These are phyloP conservation scores for Silurus aristotelis DNA, from an alignment of 2,797 vertebrate genomes.

Conservation along the genomic window DNA sequence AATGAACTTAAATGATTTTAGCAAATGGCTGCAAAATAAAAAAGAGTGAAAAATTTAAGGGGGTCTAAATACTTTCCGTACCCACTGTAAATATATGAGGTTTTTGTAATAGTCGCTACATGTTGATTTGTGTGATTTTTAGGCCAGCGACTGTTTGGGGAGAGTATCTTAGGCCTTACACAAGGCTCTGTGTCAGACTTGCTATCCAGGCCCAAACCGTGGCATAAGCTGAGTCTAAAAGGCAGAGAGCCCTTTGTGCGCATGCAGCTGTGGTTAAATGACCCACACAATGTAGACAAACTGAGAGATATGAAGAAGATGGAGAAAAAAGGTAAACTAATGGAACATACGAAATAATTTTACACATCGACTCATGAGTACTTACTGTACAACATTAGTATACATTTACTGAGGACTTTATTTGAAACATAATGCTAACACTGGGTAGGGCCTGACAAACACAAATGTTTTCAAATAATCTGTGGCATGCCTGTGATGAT, in stretches of 20 bases:
- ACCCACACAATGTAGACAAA: conserved; percentile 94
- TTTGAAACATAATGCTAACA: not conserved
- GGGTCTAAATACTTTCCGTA: too few species aligned
- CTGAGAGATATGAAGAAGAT: conserved; percentile 96
- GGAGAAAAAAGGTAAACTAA: conserved; percentile 91
- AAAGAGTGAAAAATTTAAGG: too few species aligned
- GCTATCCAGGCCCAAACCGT: conserved; percentile 94
- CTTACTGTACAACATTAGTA: not conserved
- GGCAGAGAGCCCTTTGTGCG: conserved; percentile 97
- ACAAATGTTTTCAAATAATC: too few species aligned
- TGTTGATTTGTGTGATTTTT: conserved; percentile 42
- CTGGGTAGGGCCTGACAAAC: not conserved
- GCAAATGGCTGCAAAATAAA: too few species aligned
- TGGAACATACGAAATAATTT: not conserved
- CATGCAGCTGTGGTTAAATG: conserved; percentile 98
- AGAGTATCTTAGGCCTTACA: conserved; percentile 95
- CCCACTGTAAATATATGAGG: not conserved
- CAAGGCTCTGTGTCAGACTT: conserved; percentile 98
- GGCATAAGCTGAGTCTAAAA: conserved; percentile 98
- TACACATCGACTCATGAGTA: not conserved
- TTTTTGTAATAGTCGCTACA: conserved; percentile 28
- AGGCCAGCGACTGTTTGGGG: conserved; percentile 96
- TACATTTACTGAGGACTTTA: not conserved
- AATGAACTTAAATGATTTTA: too few species aligned
- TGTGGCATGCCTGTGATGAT: too few species aligned